Conservation (phyloP, 2,797 vertebrate genomes). For the Pagetopsis macropterus region DNA sequence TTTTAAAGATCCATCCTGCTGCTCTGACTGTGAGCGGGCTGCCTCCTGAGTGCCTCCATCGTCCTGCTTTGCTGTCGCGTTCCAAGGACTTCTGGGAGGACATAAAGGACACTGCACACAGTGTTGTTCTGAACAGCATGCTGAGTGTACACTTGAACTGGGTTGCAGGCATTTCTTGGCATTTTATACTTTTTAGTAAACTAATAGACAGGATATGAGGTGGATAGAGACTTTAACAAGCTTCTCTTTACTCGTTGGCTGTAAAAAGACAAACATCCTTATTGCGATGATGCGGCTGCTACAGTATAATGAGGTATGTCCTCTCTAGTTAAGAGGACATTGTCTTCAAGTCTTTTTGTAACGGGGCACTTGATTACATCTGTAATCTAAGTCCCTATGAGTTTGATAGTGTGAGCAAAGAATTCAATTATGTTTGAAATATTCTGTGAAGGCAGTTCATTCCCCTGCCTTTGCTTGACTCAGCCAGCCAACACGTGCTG, state of each 20-base stretch:
- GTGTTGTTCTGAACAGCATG: constrained; percentile 1
- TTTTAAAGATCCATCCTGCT: constrained; percentile 60
- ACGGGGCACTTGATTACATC: too few relatives aligned
- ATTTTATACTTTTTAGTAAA: neutral
- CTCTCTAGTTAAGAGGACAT: too few relatives aligned
- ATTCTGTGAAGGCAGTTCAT: too few relatives aligned
- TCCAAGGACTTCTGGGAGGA: constrained; percentile 16
- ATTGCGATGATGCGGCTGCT: too few relatives aligned
- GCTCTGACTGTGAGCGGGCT: constrained; percentile 30
- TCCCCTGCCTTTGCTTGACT: too few relatives aligned
- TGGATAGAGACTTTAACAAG: neutral
- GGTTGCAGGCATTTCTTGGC: neutral
- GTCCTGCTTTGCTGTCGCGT: constrained; percentile 23
- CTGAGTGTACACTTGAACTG: neutral
- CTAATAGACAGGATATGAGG: neutral
- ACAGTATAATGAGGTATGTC: too few relatives aligned
- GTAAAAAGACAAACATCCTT: too few relatives aligned
- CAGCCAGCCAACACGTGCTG: too few relatives aligned
- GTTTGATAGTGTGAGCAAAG: too few relatives aligned
- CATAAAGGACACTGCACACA: neutral
- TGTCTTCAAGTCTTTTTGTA: too few relatives aligned
- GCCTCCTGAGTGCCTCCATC: constrained; percentile 33
- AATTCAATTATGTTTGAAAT: too few relatives aligned
- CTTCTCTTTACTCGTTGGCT: neutral
- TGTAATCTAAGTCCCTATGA: too few relatives aligned